Evolutionary conservation across 2,797 vertebrate genomes (phyloP).

Genomic region (Manis javanica): DNA sequence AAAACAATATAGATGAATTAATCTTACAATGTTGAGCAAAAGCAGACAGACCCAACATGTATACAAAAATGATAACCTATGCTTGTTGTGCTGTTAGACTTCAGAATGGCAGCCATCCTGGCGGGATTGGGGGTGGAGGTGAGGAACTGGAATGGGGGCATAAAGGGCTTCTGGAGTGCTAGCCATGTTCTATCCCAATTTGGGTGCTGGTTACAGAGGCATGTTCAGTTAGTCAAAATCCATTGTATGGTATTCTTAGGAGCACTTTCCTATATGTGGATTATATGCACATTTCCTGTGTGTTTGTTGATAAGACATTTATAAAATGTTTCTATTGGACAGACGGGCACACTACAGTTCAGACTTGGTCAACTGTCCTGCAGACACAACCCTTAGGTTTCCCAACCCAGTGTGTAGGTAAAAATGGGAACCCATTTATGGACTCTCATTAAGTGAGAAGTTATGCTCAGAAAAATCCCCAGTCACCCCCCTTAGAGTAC

Average conservation of each 20-base stretch:
- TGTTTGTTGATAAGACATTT: background rate
- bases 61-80: background rate
- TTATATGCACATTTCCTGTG: background rate
- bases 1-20: background rate
- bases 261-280: background rate
- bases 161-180: background rate
- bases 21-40: background rate
- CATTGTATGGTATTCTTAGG: background rate
- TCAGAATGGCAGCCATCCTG: background rate
- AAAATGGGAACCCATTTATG: background rate
- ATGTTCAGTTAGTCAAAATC: background rate
- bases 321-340: background rate
- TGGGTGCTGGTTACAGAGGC: background rate
- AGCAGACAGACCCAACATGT: background rate
- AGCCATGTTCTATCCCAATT: background rate
- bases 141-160: background rate
- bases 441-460: background rate
- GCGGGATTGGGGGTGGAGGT: no score
- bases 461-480: constrained; percentile 20
- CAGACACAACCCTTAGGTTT: background rate
- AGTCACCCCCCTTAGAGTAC: background rate
- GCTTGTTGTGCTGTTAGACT: background rate
- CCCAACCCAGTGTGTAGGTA: background rate
- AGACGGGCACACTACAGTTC: background rate
- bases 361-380: background rate